Conservation (phyloP, 2,888 invertebrate genomes). For the Lycaena phlaeas region DNA sequence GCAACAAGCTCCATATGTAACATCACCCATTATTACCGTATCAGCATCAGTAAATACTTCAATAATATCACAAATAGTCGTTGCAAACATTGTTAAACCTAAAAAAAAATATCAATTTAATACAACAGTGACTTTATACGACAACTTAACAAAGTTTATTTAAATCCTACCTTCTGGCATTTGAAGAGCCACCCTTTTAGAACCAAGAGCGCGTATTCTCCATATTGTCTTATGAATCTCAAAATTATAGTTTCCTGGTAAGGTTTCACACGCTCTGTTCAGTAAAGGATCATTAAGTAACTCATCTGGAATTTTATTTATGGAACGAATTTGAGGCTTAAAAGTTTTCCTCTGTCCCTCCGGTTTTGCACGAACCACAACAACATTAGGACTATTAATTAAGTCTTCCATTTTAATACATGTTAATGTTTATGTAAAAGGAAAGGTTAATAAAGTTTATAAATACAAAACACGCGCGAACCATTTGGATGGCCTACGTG, state of each 20-base stretch:
- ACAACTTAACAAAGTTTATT: neutral
- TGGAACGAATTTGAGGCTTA: slow-evolving; percentile 77
- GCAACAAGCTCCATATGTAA: slow-evolving; percentile 99
- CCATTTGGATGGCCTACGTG: slow-evolving; percentile 53
- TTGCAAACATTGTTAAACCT: slow-evolving; percentile 90
- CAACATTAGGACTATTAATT: slow-evolving; percentile 47
- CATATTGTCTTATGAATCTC: slow-evolving; percentile 98
- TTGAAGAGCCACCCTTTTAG: slow-evolving; percentile 93
- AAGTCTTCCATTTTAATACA: slow-evolving; percentile 44
- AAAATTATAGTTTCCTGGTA: slow-evolving; percentile 97
- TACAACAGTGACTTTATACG: neutral
- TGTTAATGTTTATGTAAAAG: slow-evolving; percentile 9
- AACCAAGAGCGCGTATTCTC: slow-evolving; percentile 88
- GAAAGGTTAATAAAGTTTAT: slow-evolving; percentile 15
- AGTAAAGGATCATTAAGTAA: slow-evolving; percentile 82
- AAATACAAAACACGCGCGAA: slow-evolving; percentile 51
- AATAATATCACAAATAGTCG: slow-evolving; percentile 93
- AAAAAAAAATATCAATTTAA: slow-evolving; percentile 30
- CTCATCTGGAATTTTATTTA: slow-evolving; percentile 87
- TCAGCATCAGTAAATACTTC: slow-evolving; percentile 91
- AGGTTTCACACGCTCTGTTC: slow-evolving; percentile 78
- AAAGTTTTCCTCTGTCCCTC: slow-evolving; percentile 81
- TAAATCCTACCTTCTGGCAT: slow-evolving; percentile 87
- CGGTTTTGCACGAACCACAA: slow-evolving; percentile 85
- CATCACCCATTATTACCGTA: slow-evolving; percentile 97